A percentile compares a stretch with the other conserved stretches of the same genome.
Evolutionary conservation across 2,888 invertebrate species (phyloP).

Genomic region (Crepidodera aurea): DNA sequence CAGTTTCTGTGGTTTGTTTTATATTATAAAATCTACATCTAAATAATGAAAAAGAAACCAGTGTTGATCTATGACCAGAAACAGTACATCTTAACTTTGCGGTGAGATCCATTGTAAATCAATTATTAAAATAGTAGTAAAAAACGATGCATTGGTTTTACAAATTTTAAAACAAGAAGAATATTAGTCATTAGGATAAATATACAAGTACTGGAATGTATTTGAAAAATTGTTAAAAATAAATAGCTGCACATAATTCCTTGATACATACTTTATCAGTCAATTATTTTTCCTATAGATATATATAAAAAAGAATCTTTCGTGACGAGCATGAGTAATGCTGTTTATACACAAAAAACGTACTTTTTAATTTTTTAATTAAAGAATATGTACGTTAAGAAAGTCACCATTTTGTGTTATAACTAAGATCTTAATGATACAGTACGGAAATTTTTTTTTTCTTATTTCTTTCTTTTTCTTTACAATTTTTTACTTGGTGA

Average conservation of each 20-base stretch:
- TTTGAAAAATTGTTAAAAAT: constrained; percentile 35
- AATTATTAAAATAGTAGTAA: background rate
- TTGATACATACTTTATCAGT: constrained; percentile 40
- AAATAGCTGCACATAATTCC: constrained; percentile 36
- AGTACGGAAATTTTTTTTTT: too few species aligned
- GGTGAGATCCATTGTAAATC: too few species aligned
- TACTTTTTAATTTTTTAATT: background rate
- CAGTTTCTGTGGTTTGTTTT: too few species aligned
- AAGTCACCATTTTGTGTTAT: too few species aligned
- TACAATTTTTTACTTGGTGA: too few species aligned
- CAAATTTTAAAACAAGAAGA: constrained; percentile 19
- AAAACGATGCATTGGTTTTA: constrained; percentile 31
- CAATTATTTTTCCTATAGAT: constrained; percentile 37
- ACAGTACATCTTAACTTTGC: too few species aligned
- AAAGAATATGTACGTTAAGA: too few species aligned
- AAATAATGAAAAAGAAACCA: too few species aligned
- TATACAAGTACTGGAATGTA: constrained; percentile 43
- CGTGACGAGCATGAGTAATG: background rate
- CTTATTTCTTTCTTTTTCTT: too few species aligned
- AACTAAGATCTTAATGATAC: too few species aligned
- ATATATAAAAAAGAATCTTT: constrained; percentile 36
- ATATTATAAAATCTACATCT: too few species aligned
- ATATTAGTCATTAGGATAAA: constrained; percentile 32
- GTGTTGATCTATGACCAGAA: too few species aligned
- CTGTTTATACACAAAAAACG: background rate